phyloP scores from a whole-genome alignment of 1,140 invertebrate species.

The Dysdera silvatica region DNA sequence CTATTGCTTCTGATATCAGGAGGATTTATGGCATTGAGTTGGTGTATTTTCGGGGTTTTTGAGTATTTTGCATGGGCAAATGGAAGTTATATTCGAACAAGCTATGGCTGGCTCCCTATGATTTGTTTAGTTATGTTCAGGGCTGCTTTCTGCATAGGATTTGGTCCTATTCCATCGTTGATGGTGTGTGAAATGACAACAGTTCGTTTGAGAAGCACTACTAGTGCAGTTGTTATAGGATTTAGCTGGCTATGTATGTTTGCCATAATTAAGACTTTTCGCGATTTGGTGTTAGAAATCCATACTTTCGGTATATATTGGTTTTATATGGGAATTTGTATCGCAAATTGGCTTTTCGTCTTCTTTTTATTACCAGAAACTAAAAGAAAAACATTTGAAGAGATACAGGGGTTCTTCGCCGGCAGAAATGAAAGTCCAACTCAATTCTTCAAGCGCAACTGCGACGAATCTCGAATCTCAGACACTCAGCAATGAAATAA shows the following conservation, averaged over 20 bases:
- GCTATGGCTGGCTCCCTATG: constrained; percentile 49
- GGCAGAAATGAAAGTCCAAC: too few relatives aligned
- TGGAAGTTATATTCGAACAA: not conserved
- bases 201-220: constrained; percentile 63
- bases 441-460: too few relatives aligned
- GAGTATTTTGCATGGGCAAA: constrained; percentile 9
- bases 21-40: constrained; percentile 48
- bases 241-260: constrained; percentile 38
- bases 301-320: constrained; percentile 69
- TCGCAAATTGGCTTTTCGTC: constrained; percentile 66
- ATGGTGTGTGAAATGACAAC: constrained; percentile 57
- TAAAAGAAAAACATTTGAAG: constrained; percentile 76
- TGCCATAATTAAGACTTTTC: constrained; percentile 13
- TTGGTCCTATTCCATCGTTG: constrained; percentile 76
- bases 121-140: constrained; percentile 52
- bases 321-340: constrained; percentile 66
- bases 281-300: constrained; percentile 55
- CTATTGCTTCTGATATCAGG: constrained; percentile 54
- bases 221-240: constrained; percentile 63
- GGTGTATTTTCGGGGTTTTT: constrained; percentile 62
- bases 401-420: constrained; percentile 52
- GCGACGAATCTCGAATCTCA: too few relatives aligned
- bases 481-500: too few relatives aligned
- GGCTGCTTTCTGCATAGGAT: constrained; percentile 57
- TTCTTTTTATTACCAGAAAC: constrained; percentile 81